These are phyloP conservation scores for Drosophila paramelanica DNA, from an alignment of 2,888 invertebrate species.

Conservation along the genomic window DNA sequence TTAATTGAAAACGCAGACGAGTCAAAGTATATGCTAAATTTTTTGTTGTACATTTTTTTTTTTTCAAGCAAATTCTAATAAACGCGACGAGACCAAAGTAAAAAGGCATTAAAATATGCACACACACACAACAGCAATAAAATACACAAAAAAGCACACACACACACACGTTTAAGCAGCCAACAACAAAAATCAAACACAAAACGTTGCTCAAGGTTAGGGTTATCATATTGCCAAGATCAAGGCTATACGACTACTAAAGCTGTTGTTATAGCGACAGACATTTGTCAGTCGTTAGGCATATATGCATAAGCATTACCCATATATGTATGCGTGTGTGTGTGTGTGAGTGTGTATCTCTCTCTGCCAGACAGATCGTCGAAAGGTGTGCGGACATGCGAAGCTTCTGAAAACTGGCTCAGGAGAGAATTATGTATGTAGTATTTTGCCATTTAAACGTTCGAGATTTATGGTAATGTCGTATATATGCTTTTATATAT, in stretches of 20 bases:
- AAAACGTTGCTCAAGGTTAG: constrained; percentile 80
- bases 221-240: constrained; percentile 84
- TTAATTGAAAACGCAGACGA: constrained; percentile 71
- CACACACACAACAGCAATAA: constrained; percentile 21
- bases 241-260: constrained; percentile 70
- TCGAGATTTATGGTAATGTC: constrained; percentile 26
- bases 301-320: neutral
- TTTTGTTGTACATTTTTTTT: constrained; percentile 15
- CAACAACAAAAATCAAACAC: constrained; percentile 65
- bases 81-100: constrained; percentile 54
- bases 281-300: constrained; percentile 62
- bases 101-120: constrained; percentile 68
- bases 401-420: constrained; percentile 54
- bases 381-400: constrained; percentile 60
- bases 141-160: constrained; percentile 20
- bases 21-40: constrained; percentile 48
- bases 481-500: constrained; percentile 3
- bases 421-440: constrained; percentile 31
- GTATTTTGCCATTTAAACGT: constrained; percentile 38
- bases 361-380: constrained; percentile 70
- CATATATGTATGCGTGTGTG: constrained; percentile 2
- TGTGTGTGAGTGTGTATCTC: constrained; percentile 33
- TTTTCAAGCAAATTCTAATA: constrained; percentile 55
- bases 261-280: constrained; percentile 56
- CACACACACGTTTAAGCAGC: constrained; percentile 8